phyloP scores from a whole-genome alignment of 2,113 vertebrate genomes.

The Apodemus sylvaticus region DNA sequence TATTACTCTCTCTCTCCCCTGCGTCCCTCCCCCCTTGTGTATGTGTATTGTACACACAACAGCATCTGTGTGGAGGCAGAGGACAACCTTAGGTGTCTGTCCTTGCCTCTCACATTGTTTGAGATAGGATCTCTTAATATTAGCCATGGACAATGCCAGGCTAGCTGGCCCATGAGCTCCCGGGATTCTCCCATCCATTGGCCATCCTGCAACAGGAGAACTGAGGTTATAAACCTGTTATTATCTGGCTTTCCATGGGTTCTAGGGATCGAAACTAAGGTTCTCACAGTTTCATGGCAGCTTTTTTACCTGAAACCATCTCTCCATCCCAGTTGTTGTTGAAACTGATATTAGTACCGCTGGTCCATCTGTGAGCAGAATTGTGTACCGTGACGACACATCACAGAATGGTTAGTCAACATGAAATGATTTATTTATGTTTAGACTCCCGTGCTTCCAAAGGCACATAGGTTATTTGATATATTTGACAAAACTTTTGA shows the following conservation, averaged over 20 bases:
- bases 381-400: not conserved
- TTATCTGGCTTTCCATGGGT: not conserved
- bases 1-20: too few species aligned
- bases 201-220: not conserved
- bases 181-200: not conserved
- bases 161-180: not conserved
- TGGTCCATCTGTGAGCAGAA: not conserved
- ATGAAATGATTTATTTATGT: not conserved
- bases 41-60: not conserved
- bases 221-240: not conserved
- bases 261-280: not conserved
- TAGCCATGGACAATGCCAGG: not conserved
- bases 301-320: not conserved
- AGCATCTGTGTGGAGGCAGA: not conserved
- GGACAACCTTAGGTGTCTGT: not conserved
- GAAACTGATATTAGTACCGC: not conserved
- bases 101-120: not conserved
- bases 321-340: not conserved
- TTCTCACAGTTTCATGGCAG: not conserved
- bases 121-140: not conserved
- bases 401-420: not conserved
- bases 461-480: not conserved
- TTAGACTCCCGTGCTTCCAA: not conserved
- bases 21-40: rapidly evolving
- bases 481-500: not conserved